Evolutionary conservation across 2,113 vertebrate species (phyloP).

Genomic region (Leptobrachium leishanense): DNA sequence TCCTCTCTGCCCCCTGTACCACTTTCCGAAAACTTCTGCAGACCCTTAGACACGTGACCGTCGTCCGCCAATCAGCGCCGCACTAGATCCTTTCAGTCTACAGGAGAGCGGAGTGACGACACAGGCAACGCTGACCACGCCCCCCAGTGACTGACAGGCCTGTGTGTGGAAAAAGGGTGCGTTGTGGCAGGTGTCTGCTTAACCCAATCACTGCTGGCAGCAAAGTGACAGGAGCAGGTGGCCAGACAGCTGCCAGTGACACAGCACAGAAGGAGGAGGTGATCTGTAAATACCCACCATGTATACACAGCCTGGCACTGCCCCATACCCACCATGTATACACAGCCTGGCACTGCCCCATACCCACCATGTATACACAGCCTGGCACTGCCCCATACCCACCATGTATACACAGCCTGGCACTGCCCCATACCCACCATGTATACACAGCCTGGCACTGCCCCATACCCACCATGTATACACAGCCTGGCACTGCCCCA

Average conservation of each 20-base stretch:
- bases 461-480: too few species aligned
- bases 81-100: background rate
- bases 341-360: too few species aligned
- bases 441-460: too few species aligned
- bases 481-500: too few species aligned
- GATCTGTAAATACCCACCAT: too few species aligned
- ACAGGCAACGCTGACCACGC: slow-evolving; percentile 20
- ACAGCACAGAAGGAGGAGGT: background rate
- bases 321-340: too few species aligned
- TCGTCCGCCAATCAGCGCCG: slow-evolving; percentile 26
- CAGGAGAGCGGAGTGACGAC: slow-evolving; percentile 47
- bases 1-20: slow-evolving; percentile 51
- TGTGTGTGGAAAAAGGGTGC: background rate
- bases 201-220: background rate
- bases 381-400: too few species aligned
- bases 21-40: background rate
- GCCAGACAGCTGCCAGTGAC: background rate
- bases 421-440: too few species aligned
- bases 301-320: too few species aligned
- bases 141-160: background rate
- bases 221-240: slow-evolving; percentile 20
- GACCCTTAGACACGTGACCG: slow-evolving; percentile 24
- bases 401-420: too few species aligned
- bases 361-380: too few species aligned
- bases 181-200: background rate